Evolutionary conservation across 2,888 invertebrate genomes (phyloP).

Genomic region (Ectemnius continuus): DNA sequence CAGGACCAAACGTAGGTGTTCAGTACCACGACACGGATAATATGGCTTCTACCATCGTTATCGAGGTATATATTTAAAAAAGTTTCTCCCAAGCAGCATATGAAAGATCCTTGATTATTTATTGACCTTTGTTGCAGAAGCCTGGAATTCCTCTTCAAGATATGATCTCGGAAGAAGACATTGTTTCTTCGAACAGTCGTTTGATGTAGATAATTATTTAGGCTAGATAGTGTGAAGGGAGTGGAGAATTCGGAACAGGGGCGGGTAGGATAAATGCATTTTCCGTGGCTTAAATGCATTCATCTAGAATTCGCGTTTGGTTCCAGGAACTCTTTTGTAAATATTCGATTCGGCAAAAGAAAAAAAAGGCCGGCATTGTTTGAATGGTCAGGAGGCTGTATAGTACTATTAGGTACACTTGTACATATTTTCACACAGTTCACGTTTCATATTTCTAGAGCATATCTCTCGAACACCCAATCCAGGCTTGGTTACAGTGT

Average conservation of each 20-base stretch:
- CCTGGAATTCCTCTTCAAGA: constrained; percentile 63
- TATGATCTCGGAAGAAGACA: constrained; percentile 68
- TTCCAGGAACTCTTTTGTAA: constrained; percentile 45
- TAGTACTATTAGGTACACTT: constrained; percentile 5
- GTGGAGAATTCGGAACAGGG: constrained; percentile 14
- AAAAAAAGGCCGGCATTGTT: constrained; percentile 25
- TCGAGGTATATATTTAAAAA: constrained; percentile 59
- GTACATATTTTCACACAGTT: not conserved
- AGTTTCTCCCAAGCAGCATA: not conserved
- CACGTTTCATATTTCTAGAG: not conserved
- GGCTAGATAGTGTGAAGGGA: constrained; percentile 14
- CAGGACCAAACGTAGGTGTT: constrained; percentile 64
- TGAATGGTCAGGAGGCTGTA: constrained; percentile 7
- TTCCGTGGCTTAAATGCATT: constrained; percentile 31
- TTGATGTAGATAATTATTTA: constrained; percentile 53
- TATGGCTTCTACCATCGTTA: constrained; percentile 69
- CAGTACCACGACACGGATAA: constrained; percentile 70
- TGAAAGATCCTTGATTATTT: not conserved
- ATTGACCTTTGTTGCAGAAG: constrained; percentile 60
- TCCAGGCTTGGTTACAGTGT: constrained; percentile 11
- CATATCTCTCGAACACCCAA: constrained; percentile 6
- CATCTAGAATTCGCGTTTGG: constrained; percentile 24
- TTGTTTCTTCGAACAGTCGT: constrained; percentile 63
- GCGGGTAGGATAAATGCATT: constrained; percentile 5
- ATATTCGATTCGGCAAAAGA: constrained; percentile 39